These are phyloP conservation scores for Tinea semifulvella DNA, from an alignment of 2,888 invertebrate genomes.

Conservation along the genomic window DNA sequence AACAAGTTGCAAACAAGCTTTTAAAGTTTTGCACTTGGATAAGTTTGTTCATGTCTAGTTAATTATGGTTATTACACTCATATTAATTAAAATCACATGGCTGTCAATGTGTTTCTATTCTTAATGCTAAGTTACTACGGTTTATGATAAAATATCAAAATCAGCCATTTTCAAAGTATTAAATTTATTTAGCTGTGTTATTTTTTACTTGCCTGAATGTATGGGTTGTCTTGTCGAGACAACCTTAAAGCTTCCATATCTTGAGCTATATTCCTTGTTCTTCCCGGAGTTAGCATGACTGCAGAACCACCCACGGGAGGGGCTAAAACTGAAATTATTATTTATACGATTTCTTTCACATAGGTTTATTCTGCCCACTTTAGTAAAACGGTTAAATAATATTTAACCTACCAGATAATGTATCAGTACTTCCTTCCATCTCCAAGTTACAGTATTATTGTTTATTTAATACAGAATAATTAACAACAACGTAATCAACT, in stretches of 20 bases:
- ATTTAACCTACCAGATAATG: constrained; percentile 41
- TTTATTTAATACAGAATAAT: neutral
- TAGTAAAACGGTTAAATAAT: neutral
- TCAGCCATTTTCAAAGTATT: too few relatives aligned
- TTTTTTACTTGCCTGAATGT: constrained; percentile 69
- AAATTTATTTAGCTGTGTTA: too few relatives aligned
- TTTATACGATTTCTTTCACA: neutral
- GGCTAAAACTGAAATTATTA: constrained; percentile 34
- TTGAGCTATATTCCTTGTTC: constrained; percentile 80
- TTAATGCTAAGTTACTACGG: too few relatives aligned
- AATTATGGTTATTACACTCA: too few relatives aligned
- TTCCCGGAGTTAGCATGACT: constrained; percentile 75
- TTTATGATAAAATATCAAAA: too few relatives aligned
- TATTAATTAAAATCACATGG: too few relatives aligned
- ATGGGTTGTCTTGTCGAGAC: constrained; percentile 86
- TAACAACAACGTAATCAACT: neutral
- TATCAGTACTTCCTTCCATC: constrained; percentile 54
- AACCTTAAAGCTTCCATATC: constrained; percentile 85
- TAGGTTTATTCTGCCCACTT: neutral
- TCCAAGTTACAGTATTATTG: neutral
- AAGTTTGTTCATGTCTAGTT: too few relatives aligned
- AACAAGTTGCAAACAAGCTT: too few relatives aligned
- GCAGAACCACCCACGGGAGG: constrained; percentile 54
- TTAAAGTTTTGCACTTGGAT: too few relatives aligned
- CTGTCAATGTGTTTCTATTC: too few relatives aligned